Percentiles rank a stretch among this genome's conserved stretches.
phyloP scores from a whole-genome alignment of 2,797 vertebrate species.

The Leptatherina wallacei region DNA sequence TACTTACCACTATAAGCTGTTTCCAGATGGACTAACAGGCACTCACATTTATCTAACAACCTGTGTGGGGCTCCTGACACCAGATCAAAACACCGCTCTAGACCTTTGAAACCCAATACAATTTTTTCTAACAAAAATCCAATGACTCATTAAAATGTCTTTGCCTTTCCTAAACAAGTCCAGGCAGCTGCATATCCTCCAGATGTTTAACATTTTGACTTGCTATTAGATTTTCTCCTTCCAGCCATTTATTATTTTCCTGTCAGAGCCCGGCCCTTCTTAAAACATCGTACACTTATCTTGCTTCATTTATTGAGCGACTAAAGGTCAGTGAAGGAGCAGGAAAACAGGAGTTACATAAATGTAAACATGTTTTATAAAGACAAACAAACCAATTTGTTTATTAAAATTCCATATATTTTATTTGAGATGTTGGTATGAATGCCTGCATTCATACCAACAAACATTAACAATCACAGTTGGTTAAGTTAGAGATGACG shows the following conservation, averaged over 20 bases:
- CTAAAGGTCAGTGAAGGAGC: background rate
- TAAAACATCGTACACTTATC: background rate
- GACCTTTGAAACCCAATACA: background rate
- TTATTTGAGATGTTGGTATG: slow-evolving; percentile 45
- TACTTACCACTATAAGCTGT: background rate
- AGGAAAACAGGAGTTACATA: background rate
- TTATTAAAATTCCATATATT: slow-evolving; percentile 16
- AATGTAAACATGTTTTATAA: slow-evolving; percentile 2
- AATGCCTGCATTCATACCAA: slow-evolving; percentile 79
- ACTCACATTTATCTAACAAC: background rate
- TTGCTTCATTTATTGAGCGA: background rate
- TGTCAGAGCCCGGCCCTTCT: background rate
- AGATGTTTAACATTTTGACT: background rate
- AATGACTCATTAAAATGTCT: background rate
- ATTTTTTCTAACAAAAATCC: background rate
- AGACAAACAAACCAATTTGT: background rate
- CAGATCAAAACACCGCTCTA: background rate
- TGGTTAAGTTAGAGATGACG: slow-evolving; percentile 14
- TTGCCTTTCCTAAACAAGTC: slow-evolving; percentile 4
- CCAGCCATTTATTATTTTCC: background rate
- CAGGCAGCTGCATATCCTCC: background rate
- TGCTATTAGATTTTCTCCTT: background rate
- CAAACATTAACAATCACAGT: slow-evolving; percentile 35
- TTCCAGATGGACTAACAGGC: background rate
- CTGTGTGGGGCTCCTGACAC: background rate